Percentiles rank a stretch among this genome's conserved stretches.
phyloP scores from a whole-genome alignment of 2,113 vertebrate species.

The Lampris incognitus region DNA sequence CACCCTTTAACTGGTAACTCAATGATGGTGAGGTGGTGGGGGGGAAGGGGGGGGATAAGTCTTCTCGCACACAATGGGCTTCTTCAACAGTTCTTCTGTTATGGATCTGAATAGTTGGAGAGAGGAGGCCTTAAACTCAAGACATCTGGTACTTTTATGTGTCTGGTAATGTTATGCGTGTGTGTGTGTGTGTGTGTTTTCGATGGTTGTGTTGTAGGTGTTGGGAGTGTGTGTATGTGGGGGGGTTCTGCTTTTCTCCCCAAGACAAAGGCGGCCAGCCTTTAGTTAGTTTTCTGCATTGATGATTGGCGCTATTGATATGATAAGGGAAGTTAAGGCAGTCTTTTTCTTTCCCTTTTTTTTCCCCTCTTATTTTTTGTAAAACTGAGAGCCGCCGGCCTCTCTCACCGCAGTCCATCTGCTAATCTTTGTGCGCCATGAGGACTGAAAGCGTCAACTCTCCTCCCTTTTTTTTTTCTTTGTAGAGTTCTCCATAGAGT shows the following conservation, averaged over 20 bases:
- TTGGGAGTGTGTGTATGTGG: conserved; percentile 35
- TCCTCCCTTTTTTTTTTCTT: conserved; percentile 12
- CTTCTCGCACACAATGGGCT: conserved; percentile 77
- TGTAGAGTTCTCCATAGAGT: not conserved
- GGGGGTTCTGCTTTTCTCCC: conserved; percentile 45
- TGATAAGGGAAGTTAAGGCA: conserved; percentile 29
- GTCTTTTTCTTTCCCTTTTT: not conserved
- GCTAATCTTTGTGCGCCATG: not conserved
- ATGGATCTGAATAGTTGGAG: conserved; percentile 75
- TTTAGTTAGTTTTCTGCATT: conserved; percentile 28
- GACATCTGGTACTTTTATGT: conserved; percentile 81
- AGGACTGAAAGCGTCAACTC: conserved; percentile 4
- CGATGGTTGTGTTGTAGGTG: conserved; percentile 52
- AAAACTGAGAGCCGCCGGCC: not conserved
- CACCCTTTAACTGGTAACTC: conserved; percentile 40
- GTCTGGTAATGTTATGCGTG: too few species aligned
- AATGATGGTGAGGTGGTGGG: conserved; percentile 35
- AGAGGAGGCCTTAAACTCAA: conserved; percentile 73
- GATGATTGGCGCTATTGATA: conserved; percentile 33
- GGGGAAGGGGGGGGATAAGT: conserved; percentile 56
- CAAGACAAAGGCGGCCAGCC: conserved; percentile 17
- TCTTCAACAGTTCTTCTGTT: conserved; percentile 79
- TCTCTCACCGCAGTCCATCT: conserved; percentile 12
- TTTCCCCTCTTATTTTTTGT: not conserved
- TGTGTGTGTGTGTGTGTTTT: conserved; percentile 17